A percentile compares a stretch with the other conserved stretches of the same genome.
phyloP scores from a whole-genome alignment of 2,113 vertebrate species.

The Cynopterus brachyotis region DNA sequence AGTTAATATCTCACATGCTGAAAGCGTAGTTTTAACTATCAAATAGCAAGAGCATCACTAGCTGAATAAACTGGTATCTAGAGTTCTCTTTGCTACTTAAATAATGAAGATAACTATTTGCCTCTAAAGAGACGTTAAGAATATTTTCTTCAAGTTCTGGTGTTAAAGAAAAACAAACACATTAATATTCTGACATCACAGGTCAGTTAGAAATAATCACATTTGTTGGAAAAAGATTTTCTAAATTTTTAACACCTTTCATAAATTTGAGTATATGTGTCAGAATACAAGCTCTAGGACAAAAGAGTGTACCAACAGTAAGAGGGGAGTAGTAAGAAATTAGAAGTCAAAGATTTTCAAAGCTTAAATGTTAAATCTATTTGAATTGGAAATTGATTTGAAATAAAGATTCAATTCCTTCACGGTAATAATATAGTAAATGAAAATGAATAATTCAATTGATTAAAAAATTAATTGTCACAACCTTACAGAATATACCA shows the following conservation, averaged over 20 bases:
- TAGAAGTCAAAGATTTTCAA: background rate
- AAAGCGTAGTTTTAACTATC: background rate
- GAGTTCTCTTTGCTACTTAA: background rate
- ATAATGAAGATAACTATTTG: background rate
- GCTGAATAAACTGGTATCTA: background rate
- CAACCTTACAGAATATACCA: background rate
- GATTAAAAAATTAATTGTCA: conserved; percentile 22
- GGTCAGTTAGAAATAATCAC: background rate
- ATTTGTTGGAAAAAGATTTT: background rate
- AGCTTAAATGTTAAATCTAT: background rate
- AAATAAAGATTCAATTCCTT: background rate
- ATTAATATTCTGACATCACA: background rate
- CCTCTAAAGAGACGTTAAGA: background rate
- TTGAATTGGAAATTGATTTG: background rate
- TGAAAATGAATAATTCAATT: background rate
- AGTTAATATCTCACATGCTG: background rate
- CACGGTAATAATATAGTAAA: background rate
- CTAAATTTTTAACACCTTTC: background rate
- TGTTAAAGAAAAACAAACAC: background rate
- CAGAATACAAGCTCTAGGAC: background rate
- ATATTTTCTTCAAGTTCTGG: background rate
- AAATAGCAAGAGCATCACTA: background rate
- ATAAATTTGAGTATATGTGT: background rate
- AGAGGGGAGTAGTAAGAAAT: background rate
- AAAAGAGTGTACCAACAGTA: background rate